Percentiles rank a stretch among this genome's conserved stretches.
phyloP scores from a whole-genome alignment of 2,797 vertebrate species.

The Coilia nasus region DNA sequence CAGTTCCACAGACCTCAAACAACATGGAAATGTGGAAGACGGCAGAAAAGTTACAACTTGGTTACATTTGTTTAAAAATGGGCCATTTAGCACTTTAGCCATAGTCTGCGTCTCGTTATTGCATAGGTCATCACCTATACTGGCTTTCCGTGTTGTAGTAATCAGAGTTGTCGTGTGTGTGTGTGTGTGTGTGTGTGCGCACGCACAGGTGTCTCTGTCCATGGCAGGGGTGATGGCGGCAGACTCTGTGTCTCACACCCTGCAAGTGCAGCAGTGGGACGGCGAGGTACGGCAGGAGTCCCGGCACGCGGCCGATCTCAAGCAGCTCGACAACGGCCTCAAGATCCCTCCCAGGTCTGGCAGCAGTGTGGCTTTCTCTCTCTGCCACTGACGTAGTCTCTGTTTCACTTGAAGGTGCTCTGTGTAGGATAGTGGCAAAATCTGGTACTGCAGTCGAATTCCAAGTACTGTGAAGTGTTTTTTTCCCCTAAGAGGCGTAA shows the following conservation, averaged over 20 bases:
- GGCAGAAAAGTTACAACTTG: no score
- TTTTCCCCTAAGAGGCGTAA: no score
- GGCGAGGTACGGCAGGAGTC: constrained; percentile 96
- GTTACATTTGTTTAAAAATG: no score
- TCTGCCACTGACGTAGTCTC: neutral
- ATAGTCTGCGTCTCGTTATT: no score
- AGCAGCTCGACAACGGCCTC: constrained; percentile 91
- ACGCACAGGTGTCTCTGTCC: constrained; percentile 85
- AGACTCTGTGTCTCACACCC: constrained; percentile 91
- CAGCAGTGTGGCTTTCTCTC: neutral
- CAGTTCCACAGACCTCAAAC: no score
- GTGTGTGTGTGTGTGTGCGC: neutral
- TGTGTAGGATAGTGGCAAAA: no score
- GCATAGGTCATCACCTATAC: no score
- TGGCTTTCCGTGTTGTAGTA: neutral
- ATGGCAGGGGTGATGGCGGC: constrained; percentile 91
- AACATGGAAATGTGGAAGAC: no score
- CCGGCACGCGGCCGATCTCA: constrained; percentile 87
- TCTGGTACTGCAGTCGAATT: no score
- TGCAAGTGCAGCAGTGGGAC: constrained; percentile 98
- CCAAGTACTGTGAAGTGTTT: no score
- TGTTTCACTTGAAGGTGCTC: no score
- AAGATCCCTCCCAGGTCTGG: constrained; percentile 96
- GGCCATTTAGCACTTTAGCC: no score
- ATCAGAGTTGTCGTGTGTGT: neutral